Evolutionary conservation across 2,888 invertebrate genomes (phyloP).

Genomic region (Harpalus rufipes): DNA sequence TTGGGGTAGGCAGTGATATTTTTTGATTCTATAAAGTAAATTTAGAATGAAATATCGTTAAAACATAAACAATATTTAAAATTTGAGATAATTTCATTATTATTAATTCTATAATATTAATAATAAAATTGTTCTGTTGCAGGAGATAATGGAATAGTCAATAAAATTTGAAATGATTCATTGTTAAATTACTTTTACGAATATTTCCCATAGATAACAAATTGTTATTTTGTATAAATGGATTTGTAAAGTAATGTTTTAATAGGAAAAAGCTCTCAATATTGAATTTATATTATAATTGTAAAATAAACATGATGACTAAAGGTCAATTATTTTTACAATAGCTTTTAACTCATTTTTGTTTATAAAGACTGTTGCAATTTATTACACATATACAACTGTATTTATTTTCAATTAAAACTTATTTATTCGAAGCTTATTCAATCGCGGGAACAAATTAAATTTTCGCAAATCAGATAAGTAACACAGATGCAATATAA

Average conservation of each 20-base stretch:
- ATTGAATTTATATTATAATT: too few species aligned
- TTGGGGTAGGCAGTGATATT: too few species aligned
- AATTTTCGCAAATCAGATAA: not conserved
- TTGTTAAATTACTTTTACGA: not conserved
- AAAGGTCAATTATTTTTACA: not conserved
- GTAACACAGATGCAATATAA: not conserved
- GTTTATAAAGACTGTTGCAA: not conserved
- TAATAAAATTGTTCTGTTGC: not conserved
- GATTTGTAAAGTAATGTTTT: not conserved
- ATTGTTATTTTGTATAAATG: not conserved
- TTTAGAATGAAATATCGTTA: too few species aligned
- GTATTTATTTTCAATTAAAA: conserved; percentile 1
- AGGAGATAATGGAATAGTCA: not conserved
- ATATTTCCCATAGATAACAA: not conserved
- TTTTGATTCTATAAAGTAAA: too few species aligned
- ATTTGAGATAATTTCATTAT: too few species aligned
- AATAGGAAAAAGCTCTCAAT: too few species aligned
- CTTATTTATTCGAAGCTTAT: not conserved
- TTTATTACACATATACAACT: not conserved
- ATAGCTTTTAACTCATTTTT: too few species aligned
- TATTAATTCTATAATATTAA: not conserved
- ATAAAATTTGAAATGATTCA: not conserved
- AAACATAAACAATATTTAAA: too few species aligned
- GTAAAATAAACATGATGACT: not conserved
- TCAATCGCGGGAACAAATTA: not conserved